Evolutionary conservation across 1,140 invertebrate genomes (phyloP).

Genomic region (Glossosoma conforme): DNA sequence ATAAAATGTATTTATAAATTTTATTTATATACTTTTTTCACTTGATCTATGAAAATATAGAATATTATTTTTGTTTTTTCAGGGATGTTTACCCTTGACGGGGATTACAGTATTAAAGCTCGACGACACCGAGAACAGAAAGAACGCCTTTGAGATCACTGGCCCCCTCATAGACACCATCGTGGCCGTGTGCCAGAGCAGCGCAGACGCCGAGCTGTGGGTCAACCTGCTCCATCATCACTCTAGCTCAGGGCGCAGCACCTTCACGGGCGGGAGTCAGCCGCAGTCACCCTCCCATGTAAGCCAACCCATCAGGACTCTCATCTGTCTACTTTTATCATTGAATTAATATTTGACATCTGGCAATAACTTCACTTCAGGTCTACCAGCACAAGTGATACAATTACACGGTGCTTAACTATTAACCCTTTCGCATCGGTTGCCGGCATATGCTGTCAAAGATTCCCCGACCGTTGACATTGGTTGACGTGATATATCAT

Average conservation of each 20-base stretch:
- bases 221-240: slow-evolving; percentile 72
- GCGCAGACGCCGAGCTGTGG: slow-evolving; percentile 82
- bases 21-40: no score
- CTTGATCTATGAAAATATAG: no score
- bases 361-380: no score
- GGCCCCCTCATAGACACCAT: slow-evolving; percentile 88
- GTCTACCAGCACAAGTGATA: no score
- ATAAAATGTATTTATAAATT: no score
- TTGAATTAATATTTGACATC: no score
- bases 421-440: no score
- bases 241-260: slow-evolving; percentile 41
- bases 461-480: no score
- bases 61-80: no score
- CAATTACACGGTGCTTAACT: no score
- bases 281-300: slow-evolving; percentile 49
- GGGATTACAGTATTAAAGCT: slow-evolving; percentile 73
- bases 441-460: no score
- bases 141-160: slow-evolving; percentile 90
- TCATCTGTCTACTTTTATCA: background rate
- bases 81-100: slow-evolving; percentile 87
- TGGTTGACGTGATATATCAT: no score
- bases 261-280: slow-evolving; percentile 34
- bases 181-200: slow-evolving; percentile 77
- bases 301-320: slow-evolving; percentile 34
- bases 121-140: slow-evolving; percentile 73